Conservation (phyloP, 2,113 vertebrate genomes). For the Tichodroma muraria region DNA sequence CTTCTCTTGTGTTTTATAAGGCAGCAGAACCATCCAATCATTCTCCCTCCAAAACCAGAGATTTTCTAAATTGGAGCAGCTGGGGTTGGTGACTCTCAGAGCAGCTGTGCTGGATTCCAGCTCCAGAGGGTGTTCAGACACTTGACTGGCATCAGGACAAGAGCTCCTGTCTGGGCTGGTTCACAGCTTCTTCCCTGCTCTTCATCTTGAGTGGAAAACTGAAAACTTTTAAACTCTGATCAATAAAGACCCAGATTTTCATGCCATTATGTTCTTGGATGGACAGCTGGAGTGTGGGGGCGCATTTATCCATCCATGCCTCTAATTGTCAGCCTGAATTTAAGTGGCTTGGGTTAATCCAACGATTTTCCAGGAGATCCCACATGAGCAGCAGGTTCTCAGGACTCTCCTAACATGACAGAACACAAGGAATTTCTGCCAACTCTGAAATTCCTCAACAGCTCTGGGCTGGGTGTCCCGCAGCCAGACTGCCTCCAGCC, state of each 20-base stretch:
- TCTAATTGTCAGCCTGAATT: not conserved
- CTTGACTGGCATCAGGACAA: not conserved
- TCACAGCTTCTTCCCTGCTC: not conserved
- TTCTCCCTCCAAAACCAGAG: not conserved
- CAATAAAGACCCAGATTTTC: not conserved
- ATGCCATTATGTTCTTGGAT: accelerated
- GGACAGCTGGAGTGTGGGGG: not conserved
- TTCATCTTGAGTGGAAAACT: not conserved
- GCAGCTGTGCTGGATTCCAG: not conserved
- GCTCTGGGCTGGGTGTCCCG: not conserved
- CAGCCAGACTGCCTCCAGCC: not conserved
- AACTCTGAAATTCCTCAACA: not conserved
- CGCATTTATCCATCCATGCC: not conserved
- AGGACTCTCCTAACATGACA: accelerated
- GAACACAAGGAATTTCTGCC: not conserved
- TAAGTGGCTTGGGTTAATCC: not conserved
- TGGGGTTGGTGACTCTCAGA: not conserved
- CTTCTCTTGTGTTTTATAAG: not conserved
- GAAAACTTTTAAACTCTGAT: not conserved
- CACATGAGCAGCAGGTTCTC: not conserved
- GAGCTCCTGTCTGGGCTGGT: not conserved
- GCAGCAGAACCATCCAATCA: not conserved
- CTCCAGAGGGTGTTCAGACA: not conserved
- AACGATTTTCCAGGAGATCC: not conserved
- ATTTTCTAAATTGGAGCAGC: not conserved